Evolutionary conservation across 2,797 vertebrate species (phyloP).

Genomic region (Ceyx erithaca): DNA sequence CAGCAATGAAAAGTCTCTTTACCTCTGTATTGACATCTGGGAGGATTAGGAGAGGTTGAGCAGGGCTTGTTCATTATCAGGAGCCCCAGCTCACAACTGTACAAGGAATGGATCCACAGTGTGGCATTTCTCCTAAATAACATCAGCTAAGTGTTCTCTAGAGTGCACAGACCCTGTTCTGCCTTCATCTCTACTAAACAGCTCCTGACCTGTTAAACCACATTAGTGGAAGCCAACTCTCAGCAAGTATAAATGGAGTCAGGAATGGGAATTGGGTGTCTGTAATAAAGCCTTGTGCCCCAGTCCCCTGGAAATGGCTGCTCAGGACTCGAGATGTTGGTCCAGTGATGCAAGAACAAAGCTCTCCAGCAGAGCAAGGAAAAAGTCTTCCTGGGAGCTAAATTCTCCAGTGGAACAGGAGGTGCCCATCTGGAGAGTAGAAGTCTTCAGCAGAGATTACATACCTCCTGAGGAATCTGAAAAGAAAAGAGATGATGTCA

Average conservation of each 20-base stretch:
- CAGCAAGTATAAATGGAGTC: neutral
- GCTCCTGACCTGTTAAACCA: neutral
- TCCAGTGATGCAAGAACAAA: neutral
- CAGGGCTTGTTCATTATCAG: neutral
- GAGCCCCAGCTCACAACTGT: neutral
- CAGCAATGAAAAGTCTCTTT: constrained; percentile 16
- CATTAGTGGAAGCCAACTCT: neutral
- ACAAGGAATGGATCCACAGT: neutral
- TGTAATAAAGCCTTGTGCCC: neutral
- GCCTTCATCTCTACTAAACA: neutral
- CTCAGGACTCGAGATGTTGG: neutral
- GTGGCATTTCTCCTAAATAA: neutral
- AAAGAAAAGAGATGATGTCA: neutral
- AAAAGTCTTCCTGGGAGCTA: neutral
- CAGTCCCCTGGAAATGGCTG: neutral
- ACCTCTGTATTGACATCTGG: neutral
- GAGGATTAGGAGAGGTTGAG: neutral
- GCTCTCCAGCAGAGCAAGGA: neutral
- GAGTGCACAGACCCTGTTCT: neutral
- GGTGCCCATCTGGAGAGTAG: neutral
- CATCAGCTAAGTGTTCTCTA: neutral
- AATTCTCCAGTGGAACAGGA: neutral
- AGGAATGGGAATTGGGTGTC: neutral
- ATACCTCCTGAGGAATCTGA: constrained; percentile 76
- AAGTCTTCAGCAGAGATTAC: neutral